Evolutionary conservation across 2,888 invertebrate genomes (phyloP), one percentile per base, ranked within the genome.

Genomic region (Uloborus plumipes): DNA sequence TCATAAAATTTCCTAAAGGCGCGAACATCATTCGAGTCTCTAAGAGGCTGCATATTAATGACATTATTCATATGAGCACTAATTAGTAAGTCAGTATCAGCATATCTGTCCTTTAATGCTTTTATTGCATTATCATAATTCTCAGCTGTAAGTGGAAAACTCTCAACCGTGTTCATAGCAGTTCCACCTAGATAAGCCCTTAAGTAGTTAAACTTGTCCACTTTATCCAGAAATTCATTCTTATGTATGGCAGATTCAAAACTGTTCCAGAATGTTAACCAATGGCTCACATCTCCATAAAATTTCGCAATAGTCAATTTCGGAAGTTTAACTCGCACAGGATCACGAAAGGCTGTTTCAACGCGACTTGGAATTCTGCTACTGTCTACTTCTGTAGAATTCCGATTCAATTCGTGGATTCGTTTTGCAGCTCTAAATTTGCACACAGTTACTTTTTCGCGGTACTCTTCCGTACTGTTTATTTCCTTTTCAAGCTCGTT

Each of bases 91-190:
- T 69, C 58, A 9, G 50, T 53, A 15, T 39, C 31, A 22, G 31
- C 39, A 69, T 55, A 69, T 55, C 69, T 14, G n/a, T 69, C 31
- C 14, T 58, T 69, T 16, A 69, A 55, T 69, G 53, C 53, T 39
- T 69, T 4, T 7, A 31, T 51, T 13, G 39, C 31, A n/a, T 26
- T 14, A 55, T 55, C 31, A n/a, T 58, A 69, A 1, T n/a, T 15
- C 31, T 2, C n/a, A 15, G 20, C 22, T 16, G 69, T 55, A 55
- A 69, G 18, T 16, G 69, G 9, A 26, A 69, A 58, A 9, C 20
- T 31, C n/a, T 51, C 55, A 6, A 69, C 20, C 0, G 18, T 58
- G 31, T 58, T 69, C 15, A 69, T 31, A n/a, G 31, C 58, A 16
- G 55, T 39, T 51, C 13, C 7, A 18, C 49, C 47, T n/a, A 65